These are phyloP conservation scores for Alsophila aescularia DNA, from an alignment of 2,888 invertebrate genomes.

Conservation along the genomic window DNA sequence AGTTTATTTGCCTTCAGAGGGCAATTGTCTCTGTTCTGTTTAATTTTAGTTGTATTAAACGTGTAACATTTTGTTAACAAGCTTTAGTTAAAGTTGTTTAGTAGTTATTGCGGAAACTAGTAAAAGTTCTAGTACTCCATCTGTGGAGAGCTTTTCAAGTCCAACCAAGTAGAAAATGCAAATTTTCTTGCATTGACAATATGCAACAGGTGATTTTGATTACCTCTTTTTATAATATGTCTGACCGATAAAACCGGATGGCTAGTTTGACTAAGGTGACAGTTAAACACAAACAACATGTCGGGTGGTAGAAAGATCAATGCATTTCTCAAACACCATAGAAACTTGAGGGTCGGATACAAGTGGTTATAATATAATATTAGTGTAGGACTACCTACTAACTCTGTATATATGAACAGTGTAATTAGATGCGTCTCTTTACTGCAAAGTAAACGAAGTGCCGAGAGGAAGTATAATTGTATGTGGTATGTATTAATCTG, in stretches of 20 bases:
- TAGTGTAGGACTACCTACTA: conserved; percentile 40
- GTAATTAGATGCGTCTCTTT: conserved; percentile 36
- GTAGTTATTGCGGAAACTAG: too few relatives aligned
- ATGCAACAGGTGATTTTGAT: too few relatives aligned
- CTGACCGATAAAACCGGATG: too few relatives aligned
- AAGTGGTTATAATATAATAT: conserved; percentile 28
- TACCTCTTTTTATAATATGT: too few relatives aligned
- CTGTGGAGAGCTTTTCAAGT: too few relatives aligned
- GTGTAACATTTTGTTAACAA: conserved; percentile 9
- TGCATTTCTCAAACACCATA: neutral
- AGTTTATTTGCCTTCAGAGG: conserved; percentile 14
- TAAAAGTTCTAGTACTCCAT: too few relatives aligned
- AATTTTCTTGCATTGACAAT: too few relatives aligned
- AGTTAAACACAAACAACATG: too few relatives aligned
- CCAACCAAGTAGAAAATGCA: too few relatives aligned
- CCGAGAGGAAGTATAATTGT: too few relatives aligned
- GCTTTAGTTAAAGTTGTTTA: neutral
- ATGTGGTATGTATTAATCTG: conserved; percentile 26
- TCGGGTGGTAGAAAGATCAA: too few relatives aligned
- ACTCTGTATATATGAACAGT: conserved; percentile 39
- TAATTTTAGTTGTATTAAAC: conserved; percentile 15
- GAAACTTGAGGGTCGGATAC: conserved; percentile 3
- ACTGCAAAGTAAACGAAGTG: conserved; percentile 34
- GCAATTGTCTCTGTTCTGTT: conserved; percentile 9
- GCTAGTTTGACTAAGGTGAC: conserved; percentile 41